These are phyloP conservation scores for Tetheella fluctuosa DNA, from an alignment of 2,888 invertebrate species.

Conservation along the genomic window DNA sequence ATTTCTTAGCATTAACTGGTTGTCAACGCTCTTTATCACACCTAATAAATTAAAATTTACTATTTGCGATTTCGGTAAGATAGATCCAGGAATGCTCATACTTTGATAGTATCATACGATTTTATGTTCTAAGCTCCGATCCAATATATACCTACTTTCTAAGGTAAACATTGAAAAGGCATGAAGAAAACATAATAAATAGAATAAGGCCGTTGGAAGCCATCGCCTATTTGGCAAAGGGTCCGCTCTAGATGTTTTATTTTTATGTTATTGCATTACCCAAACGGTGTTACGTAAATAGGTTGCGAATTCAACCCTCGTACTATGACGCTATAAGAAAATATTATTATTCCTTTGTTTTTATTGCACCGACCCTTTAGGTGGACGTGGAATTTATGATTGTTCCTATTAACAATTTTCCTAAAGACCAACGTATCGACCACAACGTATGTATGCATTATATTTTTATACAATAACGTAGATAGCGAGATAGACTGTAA, in stretches of 20 bases:
- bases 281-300: conserved; percentile 25
- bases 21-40: background rate
- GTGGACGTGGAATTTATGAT: conserved; percentile 16
- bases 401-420: background rate
- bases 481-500: too few relatives aligned
- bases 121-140: too few relatives aligned
- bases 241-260: conserved; percentile 44
- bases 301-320: conserved; percentile 55
- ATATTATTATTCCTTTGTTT: conserved; percentile 48
- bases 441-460: background rate
- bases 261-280: conserved; percentile 31
- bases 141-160: too few relatives aligned
- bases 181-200: background rate
- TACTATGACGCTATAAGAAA: conserved; percentile 43
- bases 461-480: too few relatives aligned
- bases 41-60: background rate
- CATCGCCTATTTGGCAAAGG: conserved; percentile 45
- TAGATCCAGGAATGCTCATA: background rate
- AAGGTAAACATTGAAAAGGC: too few relatives aligned
- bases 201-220: conserved; percentile 10
- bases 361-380: conserved; percentile 45
- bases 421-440: too few relatives aligned
- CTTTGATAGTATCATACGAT: background rate
- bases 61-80: background rate
- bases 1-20: background rate